phyloP scores from a whole-genome alignment of 2,797 vertebrate species.

The Babyrousa celebensis region DNA sequence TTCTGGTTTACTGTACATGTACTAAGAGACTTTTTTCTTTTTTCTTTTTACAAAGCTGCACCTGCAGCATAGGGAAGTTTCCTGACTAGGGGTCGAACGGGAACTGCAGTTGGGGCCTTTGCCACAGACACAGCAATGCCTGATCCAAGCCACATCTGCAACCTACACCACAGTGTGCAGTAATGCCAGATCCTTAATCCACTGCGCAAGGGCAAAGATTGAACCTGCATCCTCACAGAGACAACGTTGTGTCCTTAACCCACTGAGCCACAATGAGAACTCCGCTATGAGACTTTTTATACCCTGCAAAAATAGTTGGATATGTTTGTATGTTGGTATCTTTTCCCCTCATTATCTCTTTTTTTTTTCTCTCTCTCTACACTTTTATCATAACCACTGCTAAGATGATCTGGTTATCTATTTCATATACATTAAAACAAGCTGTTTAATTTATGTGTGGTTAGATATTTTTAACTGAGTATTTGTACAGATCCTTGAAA shows the following conservation, averaged over 20 bases:
- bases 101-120: no score
- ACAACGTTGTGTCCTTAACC: no score
- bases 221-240: no score
- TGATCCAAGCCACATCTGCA: no score
- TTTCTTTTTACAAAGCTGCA: no score
- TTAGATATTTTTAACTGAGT: slow-evolving; percentile 23
- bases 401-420: slow-evolving; percentile 4
- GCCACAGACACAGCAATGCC: no score
- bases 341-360: not conserved
- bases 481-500: not conserved
- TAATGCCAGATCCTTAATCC: no score
- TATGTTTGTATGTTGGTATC: not conserved
- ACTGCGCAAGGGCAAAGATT: no score
- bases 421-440: slow-evolving; percentile 34
- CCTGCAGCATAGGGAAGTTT: no score
- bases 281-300: not conserved
- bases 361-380: not conserved
- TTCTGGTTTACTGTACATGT: not conserved
- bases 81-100: no score
- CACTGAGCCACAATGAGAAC: no score
- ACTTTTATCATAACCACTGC: slow-evolving; percentile 44
- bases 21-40: not conserved
- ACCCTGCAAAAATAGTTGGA: not conserved
- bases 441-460: not conserved
- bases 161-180: no score